These are phyloP conservation scores for Macaria notata DNA, from an alignment of 2,888 invertebrate species.

Conservation along the genomic window DNA sequence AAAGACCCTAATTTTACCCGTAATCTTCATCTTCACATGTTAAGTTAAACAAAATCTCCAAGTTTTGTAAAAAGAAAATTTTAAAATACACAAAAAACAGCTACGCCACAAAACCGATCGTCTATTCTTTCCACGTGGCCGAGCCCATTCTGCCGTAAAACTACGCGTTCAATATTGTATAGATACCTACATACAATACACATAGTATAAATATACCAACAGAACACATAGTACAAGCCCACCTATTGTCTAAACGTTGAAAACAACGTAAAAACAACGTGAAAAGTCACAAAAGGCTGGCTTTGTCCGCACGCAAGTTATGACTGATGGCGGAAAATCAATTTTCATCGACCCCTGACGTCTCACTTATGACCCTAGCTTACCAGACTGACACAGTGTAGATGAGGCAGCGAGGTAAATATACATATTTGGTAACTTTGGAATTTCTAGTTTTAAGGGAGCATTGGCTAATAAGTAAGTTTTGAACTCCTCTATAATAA, in stretches of 20 bases:
- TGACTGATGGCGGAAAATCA: conserved; percentile 78
- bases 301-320: conserved; percentile 57
- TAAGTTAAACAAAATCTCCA: no score
- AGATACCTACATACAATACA: no score
- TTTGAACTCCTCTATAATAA: no score
- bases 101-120: conserved; percentile 3
- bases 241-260: conserved; percentile 28
- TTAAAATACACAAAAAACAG: no score
- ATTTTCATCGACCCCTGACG: conserved; percentile 75
- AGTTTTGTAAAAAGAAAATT: no score
- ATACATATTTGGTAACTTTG: neutral
- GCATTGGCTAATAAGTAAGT: no score
- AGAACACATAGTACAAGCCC: conserved; percentile 13
- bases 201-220: conserved; percentile 3
- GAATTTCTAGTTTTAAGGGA: no score
- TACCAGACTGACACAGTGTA: conserved; percentile 12
- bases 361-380: conserved; percentile 66
- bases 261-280: conserved; percentile 26
- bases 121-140: conserved; percentile 31
- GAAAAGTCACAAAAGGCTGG: conserved; percentile 45
- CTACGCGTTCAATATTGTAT: conserved; percentile 14
- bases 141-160: conserved; percentile 26
- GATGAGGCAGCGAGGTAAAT: neutral
- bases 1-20: no score
- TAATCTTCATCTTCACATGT: no score